These are phyloP conservation scores for Trinorchestia longiramus DNA, from an alignment of 1,140 invertebrate species.

Conservation along the genomic window DNA sequence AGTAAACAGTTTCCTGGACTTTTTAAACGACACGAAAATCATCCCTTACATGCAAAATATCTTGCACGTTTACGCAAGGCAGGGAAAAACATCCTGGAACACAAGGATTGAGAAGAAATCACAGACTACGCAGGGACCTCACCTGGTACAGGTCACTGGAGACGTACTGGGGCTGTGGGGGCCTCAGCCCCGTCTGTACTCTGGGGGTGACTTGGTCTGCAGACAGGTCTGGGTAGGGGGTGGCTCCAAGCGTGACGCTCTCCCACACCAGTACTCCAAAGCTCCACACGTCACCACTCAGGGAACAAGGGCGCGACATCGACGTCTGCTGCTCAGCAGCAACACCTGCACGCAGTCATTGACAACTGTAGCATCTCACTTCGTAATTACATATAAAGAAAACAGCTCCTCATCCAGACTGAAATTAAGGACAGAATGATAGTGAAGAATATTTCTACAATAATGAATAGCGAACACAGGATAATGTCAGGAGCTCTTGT, in stretches of 20 bases:
- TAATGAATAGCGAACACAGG: too few species aligned
- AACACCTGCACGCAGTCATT: background rate
- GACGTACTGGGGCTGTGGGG: slow-evolving; percentile 78
- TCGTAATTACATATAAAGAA: background rate
- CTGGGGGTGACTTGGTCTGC: slow-evolving; percentile 79
- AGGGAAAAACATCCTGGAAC: too few species aligned
- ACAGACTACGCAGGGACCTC: background rate
- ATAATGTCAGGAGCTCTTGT: too few species aligned
- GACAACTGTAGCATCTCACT: background rate
- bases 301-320: slow-evolving; percentile 75
- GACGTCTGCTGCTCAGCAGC: slow-evolving; percentile 62
- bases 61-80: too few species aligned
- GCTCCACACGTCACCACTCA: slow-evolving; percentile 85
- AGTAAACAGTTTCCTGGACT: too few species aligned
- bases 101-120: too few species aligned
- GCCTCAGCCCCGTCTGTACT: slow-evolving; percentile 78
- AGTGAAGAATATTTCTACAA: too few species aligned
- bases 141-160: slow-evolving; percentile 83
- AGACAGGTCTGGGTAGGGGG: slow-evolving; percentile 79
- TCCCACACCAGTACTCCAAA: slow-evolving; percentile 88
- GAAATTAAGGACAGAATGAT: too few species aligned
- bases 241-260: slow-evolving; percentile 83
- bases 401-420: too few species aligned
- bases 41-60: too few species aligned
- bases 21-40: too few species aligned